Evolutionary conservation across 2,113 vertebrate genomes (phyloP).

Genomic region (Salvelinus alpinus): DNA sequence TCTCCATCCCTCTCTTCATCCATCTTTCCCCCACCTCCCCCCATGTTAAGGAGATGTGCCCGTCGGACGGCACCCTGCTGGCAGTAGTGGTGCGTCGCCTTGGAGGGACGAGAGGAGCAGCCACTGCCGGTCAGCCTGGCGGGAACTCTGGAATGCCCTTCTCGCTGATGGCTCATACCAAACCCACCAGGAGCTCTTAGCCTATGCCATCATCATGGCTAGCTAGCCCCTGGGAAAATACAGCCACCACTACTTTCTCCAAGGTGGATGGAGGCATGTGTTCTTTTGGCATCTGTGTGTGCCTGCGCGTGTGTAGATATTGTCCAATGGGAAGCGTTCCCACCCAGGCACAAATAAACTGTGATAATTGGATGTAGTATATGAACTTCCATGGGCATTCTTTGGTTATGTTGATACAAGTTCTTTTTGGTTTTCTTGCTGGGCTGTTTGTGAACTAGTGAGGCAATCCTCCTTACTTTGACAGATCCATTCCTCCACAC

Average conservation of each 20-base stretch:
- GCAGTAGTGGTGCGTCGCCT: slow-evolving; percentile 57
- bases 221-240: slow-evolving; percentile 49
- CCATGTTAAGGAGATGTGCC: slow-evolving; percentile 69
- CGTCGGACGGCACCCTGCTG: slow-evolving; percentile 72
- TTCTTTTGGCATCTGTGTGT: too few relatives aligned
- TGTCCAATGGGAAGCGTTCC: too few relatives aligned
- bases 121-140: slow-evolving; percentile 71
- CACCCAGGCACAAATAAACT: too few relatives aligned
- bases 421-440: too few relatives aligned
- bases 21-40: not conserved
- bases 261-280: slow-evolving; percentile 26
- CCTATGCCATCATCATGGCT: slow-evolving; percentile 58
- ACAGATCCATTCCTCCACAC: too few relatives aligned
- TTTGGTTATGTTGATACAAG: too few relatives aligned
- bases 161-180: slow-evolving; percentile 69
- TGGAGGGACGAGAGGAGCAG: slow-evolving; percentile 62
- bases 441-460: too few relatives aligned
- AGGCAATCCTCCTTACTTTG: too few relatives aligned
- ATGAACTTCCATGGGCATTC: too few relatives aligned
- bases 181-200: slow-evolving; percentile 68
- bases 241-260: slow-evolving; percentile 53
- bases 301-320: too few relatives aligned
- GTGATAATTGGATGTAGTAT: too few relatives aligned
- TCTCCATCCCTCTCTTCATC: not conserved
- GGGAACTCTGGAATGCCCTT: slow-evolving; percentile 74